phyloP scores from a whole-genome alignment of 23 tunicate genomes.

The Halocynthia roretzi region DNA sequence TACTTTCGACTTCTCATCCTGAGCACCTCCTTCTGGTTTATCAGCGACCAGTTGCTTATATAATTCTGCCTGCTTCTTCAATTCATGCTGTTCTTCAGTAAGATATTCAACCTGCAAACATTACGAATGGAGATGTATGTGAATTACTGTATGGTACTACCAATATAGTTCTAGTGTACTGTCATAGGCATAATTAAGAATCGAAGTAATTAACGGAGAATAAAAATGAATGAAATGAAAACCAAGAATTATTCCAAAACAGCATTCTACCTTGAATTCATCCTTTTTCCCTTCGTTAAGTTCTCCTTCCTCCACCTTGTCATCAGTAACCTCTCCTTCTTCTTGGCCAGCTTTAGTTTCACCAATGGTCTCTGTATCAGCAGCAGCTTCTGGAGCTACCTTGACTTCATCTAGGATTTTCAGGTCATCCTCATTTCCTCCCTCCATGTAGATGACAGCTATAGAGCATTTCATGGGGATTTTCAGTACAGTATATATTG shows the following conservation, averaged over 20 bases:
- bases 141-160: too few relatives aligned
- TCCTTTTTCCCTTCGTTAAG: background rate
- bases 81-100: conserved; percentile 62
- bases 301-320: conserved; percentile 7
- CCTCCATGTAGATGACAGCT: conserved; percentile 98
- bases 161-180: too few relatives aligned
- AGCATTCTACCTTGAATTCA: background rate
- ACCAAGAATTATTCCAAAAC: too few relatives aligned
- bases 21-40: conserved; percentile 28
- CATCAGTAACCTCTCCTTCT: conserved; percentile 19
- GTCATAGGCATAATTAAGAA: background rate
- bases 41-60: conserved; percentile 69
- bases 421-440: conserved; percentile 73
- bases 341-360: background rate
- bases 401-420: conserved; percentile 44
- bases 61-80: conserved; percentile 78
- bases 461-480: conserved; percentile 8
- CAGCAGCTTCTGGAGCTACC: background rate
- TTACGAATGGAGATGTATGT: too few relatives aligned
- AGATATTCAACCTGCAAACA: conserved; percentile 27
- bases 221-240: too few relatives aligned
- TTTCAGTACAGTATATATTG: background rate
- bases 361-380: background rate
- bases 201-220: background rate
- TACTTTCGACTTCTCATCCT: conserved; percentile 10